phyloP scores from a whole-genome alignment of 2,888 invertebrate species.

The Caenorhabditis sp. region DNA sequence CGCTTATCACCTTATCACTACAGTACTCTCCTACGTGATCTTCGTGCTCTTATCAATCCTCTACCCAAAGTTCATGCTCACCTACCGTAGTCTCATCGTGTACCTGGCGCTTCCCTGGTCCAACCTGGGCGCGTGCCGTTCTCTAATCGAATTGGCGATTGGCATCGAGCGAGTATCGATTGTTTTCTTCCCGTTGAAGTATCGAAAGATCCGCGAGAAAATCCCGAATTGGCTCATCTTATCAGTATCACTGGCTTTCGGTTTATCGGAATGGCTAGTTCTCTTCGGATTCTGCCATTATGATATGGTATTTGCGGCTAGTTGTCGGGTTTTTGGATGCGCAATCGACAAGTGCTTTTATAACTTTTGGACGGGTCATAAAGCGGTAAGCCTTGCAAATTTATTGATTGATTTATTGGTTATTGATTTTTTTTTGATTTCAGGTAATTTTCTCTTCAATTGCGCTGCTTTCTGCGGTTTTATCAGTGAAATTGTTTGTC shows the following conservation, averaged over 20 bases:
- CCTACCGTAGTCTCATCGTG: background rate
- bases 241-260: background rate
- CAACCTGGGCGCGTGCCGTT: background rate
- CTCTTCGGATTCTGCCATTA: slow-evolving; percentile 2
- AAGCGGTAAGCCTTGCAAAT: background rate
- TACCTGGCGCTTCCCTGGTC: slow-evolving; percentile 14
- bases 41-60: background rate
- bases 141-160: background rate
- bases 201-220: background rate
- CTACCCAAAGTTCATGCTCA: background rate
- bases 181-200: too few species aligned
- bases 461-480: background rate
- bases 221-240: background rate
- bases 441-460: slow-evolving; percentile 6
- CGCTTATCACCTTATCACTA: too few species aligned
- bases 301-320: background rate
- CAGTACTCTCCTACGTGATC: slow-evolving; percentile 4
- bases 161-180: background rate
- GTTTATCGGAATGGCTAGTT: background rate
- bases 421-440: too few species aligned
- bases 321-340: slow-evolving; percentile 1
- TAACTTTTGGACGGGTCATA: slow-evolving; percentile 9
- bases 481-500: background rate
- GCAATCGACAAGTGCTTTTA: slow-evolving; percentile 9
- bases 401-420: too few species aligned